Evolutionary conservation across 2,888 invertebrate species (phyloP).

Genomic region (Drosophila kuntzei): DNA sequence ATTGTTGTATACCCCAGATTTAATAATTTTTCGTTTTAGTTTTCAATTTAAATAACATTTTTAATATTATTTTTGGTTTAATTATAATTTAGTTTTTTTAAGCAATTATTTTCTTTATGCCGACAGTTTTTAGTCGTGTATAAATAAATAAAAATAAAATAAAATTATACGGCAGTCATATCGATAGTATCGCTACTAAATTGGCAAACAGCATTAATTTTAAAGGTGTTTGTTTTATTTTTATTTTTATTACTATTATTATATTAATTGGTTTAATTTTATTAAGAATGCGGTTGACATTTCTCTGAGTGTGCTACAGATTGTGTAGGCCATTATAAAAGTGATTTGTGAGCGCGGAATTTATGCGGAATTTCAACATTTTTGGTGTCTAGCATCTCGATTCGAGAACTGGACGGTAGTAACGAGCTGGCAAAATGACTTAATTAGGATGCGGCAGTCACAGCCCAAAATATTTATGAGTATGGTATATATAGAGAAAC

Average conservation of each 20-base stretch:
- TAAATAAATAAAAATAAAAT: no score
- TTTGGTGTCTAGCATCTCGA: constrained; percentile 47
- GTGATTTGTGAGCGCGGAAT: constrained; percentile 72
- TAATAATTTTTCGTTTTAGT: no score
- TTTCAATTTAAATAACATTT: no score
- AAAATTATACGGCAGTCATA: no score
- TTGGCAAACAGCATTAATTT: background rate
- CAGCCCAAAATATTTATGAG: constrained; percentile 63
- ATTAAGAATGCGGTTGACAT: background rate
- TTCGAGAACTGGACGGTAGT: constrained; percentile 44
- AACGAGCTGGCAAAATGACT: constrained; percentile 80
- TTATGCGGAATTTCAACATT: constrained; percentile 60
- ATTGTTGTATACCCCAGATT: no score
- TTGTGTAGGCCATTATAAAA: constrained; percentile 68
- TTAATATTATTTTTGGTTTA: no score
- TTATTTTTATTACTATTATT: background rate
- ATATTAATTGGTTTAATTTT: background rate
- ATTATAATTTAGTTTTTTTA: no score
- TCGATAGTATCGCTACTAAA: no score
- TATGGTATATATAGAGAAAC: constrained; percentile 27
- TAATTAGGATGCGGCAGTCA: constrained; percentile 64
- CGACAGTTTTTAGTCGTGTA: no score
- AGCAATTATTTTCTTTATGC: no score
- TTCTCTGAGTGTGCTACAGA: constrained; percentile 19
- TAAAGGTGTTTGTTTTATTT: background rate